Evolutionary conservation across 2,797 vertebrate species (phyloP).

Genomic region (Oreortyx pictus): DNA sequence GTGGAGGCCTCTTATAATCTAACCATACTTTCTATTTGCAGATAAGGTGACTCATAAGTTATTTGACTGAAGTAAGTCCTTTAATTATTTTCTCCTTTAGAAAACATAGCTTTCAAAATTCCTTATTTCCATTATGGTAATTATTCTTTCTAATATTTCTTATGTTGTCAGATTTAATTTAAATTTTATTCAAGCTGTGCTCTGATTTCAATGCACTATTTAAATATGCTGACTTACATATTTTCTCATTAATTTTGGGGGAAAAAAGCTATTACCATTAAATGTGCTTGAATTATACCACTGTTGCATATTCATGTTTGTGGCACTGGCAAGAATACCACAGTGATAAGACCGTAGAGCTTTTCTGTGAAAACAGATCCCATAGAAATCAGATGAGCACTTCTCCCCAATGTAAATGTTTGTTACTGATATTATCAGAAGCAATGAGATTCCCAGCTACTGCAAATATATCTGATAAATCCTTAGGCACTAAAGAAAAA

Average conservation of each 20-base stretch:
- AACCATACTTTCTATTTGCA: slow-evolving; percentile 37
- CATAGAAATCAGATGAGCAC: not conserved
- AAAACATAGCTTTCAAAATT: slow-evolving; percentile 51
- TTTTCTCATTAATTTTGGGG: slow-evolving; percentile 38
- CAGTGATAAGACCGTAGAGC: not conserved
- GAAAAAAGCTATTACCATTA: slow-evolving; percentile 38
- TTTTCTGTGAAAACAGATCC: not conserved
- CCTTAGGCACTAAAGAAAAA: not conserved
- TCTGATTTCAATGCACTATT: slow-evolving; percentile 61
- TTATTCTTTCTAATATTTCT: not conserved
- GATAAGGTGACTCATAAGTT: slow-evolving; percentile 39
- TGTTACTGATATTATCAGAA: slow-evolving; percentile 18
- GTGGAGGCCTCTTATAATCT: slow-evolving; percentile 22
- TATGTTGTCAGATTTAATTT: slow-evolving; percentile 47
- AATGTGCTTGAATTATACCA: slow-evolving; percentile 34
- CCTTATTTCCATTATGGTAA: slow-evolving; percentile 21
- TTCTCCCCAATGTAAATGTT: slow-evolving; percentile 9
- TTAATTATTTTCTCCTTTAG: slow-evolving; percentile 54
- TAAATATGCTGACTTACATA: slow-evolving; percentile 63
- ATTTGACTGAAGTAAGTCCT: slow-evolving; percentile 1
- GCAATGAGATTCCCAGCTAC: not conserved
- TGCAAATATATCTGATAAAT: not conserved
- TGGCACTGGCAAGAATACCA: not conserved
- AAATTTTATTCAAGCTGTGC: slow-evolving; percentile 51
- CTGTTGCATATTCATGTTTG: slow-evolving; percentile 52